phyloP scores from a whole-genome alignment of 1,140 invertebrate genomes.

The Drosophila pruinosa region DNA sequence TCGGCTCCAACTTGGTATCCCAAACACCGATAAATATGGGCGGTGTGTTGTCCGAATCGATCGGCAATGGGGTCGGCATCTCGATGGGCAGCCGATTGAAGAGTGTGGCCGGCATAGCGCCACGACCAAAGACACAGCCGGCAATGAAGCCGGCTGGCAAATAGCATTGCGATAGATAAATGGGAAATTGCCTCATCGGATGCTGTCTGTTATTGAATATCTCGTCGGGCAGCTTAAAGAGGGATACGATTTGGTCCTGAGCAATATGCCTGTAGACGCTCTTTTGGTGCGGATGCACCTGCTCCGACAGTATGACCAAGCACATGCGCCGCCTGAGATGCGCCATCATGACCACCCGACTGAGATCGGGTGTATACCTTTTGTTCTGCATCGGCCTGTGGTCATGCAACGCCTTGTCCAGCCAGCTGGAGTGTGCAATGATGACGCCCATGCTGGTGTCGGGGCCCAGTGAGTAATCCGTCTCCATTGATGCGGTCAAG shows the following conservation, averaged over 20 bases:
- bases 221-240: constrained; percentile 21
- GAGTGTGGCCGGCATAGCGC: not conserved
- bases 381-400: not conserved
- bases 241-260: not conserved
- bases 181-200: not conserved
- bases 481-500: too few relatives aligned
- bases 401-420: not conserved
- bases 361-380: constrained; percentile 39
- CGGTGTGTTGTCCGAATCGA: constrained; percentile 1
- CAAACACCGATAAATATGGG: constrained; percentile 39
- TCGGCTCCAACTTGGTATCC: not conserved
- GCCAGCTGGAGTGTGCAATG: not conserved
- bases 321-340: not conserved
- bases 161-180: constrained; percentile 23
- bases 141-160: constrained; percentile 28
- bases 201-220: not conserved
- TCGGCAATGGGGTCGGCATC: not conserved
- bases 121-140: constrained; percentile 40
- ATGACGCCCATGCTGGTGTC: not conserved
- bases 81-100: not conserved
- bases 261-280: not conserved
- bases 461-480: too few relatives aligned
- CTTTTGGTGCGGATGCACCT: constrained; percentile 27
- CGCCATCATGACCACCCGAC: not conserved
- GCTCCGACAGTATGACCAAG: constrained; percentile 23